Evolutionary conservation across 1,140 invertebrate genomes (phyloP).

Genomic region (Macrosteles quadrilineatus): DNA sequence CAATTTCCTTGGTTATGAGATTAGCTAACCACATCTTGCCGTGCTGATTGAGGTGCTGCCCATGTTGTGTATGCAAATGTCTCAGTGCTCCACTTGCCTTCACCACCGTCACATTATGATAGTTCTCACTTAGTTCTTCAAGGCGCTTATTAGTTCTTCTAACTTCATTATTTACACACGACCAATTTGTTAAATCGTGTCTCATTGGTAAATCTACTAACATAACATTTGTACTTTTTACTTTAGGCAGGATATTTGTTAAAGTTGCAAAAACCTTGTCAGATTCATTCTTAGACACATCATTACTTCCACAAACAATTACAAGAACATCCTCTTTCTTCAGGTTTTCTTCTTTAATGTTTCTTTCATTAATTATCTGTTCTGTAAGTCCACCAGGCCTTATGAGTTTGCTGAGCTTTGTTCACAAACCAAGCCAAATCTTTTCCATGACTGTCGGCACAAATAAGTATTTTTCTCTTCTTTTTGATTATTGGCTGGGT

Average conservation of each 20-base stretch:
- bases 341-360: not conserved
- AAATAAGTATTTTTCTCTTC: not conserved
- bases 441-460: not conserved
- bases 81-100: not conserved
- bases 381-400: not conserved
- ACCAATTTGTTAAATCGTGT: not conserved
- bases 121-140: not conserved
- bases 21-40: not conserved
- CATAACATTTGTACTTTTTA: not conserved
- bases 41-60: not conserved
- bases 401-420: not conserved
- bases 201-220: not conserved
- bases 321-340: not conserved
- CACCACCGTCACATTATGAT: not conserved
- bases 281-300: not conserved
- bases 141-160: not conserved
- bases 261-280: not conserved
- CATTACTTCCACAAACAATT: not conserved
- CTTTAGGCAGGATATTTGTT: not conserved
- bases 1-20: not conserved
- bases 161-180: not conserved
- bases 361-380: no score
- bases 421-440: not conserved
- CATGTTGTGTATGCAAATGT: not conserved
- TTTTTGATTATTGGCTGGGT: no score